These are phyloP conservation scores for Coecobrya sp. DNA, from an alignment of 2,888 invertebrate species.

Conservation along the genomic window DNA sequence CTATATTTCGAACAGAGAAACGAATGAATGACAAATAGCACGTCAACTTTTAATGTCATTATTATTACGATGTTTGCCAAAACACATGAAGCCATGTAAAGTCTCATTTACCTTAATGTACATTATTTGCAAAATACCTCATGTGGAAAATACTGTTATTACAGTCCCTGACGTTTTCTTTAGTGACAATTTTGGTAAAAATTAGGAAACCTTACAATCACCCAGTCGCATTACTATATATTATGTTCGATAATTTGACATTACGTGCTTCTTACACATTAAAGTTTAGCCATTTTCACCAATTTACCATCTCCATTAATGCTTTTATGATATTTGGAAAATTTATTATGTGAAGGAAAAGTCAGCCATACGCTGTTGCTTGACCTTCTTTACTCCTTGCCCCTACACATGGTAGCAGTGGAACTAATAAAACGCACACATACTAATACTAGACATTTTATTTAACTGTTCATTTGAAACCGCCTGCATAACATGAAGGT, in stretches of 20 bases:
- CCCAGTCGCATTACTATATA: not conserved
- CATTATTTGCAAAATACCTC: constrained; percentile 3
- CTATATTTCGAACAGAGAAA: not conserved
- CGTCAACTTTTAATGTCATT: constrained; percentile 52
- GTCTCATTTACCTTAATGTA: not conserved
- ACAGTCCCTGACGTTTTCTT: not conserved
- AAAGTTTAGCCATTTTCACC: not conserved
- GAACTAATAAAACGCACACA: too few relatives aligned
- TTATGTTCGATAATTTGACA: not conserved
- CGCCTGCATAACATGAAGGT: too few relatives aligned
- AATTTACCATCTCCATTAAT: not conserved
- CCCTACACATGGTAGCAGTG: too few relatives aligned
- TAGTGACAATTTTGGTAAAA: constrained; percentile 3
- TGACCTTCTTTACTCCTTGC: too few relatives aligned
- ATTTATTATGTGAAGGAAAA: not conserved
- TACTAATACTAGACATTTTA: too few relatives aligned
- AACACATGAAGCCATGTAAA: not conserved
- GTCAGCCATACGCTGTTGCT: too few relatives aligned
- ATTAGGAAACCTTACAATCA: not conserved
- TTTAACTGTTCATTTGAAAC: too few relatives aligned
- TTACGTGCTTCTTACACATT: constrained; percentile 5
- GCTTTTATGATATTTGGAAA: not conserved
- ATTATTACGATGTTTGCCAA: not conserved
- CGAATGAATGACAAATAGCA: constrained; percentile 7
- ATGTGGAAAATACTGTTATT: constrained; percentile 25